These are phyloP conservation scores for Synergus itoensis DNA, from an alignment of 2,888 invertebrate genomes.

Conservation along the genomic window DNA sequence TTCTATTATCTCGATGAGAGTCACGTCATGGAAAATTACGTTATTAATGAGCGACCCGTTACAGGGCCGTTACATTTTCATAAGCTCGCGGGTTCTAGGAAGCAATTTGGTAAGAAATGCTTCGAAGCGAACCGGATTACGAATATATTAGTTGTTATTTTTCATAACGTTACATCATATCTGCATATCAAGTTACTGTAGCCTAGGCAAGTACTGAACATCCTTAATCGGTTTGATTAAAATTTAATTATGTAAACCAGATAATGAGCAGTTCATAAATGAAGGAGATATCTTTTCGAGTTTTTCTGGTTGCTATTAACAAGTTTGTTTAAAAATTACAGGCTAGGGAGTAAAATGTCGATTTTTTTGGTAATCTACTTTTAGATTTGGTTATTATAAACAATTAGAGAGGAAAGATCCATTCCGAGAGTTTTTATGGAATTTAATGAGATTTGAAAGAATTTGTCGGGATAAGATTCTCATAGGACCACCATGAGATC, in stretches of 20 bases:
- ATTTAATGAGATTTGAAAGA: too few relatives aligned
- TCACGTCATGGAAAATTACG: constrained; percentile 57
- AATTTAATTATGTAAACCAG: not conserved
- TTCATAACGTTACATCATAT: constrained; percentile 20
- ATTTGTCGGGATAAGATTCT: too few relatives aligned
- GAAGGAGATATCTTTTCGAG: not conserved
- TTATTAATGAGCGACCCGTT: constrained; percentile 60
- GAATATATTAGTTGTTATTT: constrained; percentile 34
- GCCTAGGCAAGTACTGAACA: not conserved
- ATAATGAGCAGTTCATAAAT: not conserved
- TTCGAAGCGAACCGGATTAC: constrained; percentile 20
- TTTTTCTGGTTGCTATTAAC: not conserved
- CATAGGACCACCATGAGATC: too few relatives aligned
- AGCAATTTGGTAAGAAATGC: constrained; percentile 28
- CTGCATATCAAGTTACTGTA: constrained; percentile 30
- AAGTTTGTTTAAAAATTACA: too few relatives aligned
- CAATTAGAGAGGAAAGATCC: too few relatives aligned
- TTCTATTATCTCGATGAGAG: not conserved
- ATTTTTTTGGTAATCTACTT: too few relatives aligned
- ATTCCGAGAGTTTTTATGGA: too few relatives aligned
- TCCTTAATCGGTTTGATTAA: not conserved
- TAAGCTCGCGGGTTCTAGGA: constrained; percentile 44
- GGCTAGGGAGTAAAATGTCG: too few relatives aligned
- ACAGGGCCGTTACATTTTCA: constrained; percentile 61
- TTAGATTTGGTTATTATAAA: too few relatives aligned